Evolutionary conservation across 1,140 invertebrate genomes (phyloP).

Genomic region (Saccostrea glomerata): DNA sequence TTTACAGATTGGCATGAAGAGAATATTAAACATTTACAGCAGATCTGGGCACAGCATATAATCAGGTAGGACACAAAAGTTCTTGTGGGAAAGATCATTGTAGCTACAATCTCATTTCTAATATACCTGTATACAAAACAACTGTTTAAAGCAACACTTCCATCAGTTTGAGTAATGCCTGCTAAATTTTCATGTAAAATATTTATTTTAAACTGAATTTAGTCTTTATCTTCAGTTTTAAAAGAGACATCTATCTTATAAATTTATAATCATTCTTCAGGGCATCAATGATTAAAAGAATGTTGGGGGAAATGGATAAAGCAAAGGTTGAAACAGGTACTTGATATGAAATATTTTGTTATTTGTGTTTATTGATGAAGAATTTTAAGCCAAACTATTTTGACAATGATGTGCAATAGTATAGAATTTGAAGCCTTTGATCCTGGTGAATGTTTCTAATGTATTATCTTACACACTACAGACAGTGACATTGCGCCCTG

Average conservation of each 20-base stretch:
- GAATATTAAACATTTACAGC: conserved; percentile 85
- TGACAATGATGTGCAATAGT: not conserved
- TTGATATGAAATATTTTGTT: not conserved
- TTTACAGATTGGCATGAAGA: conserved; percentile 84
- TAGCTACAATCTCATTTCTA: not conserved
- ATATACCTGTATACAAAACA: not conserved
- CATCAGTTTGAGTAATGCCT: no score
- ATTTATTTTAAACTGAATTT: no score
- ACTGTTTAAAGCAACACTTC: no score
- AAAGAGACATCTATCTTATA: not conserved
- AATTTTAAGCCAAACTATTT: not conserved
- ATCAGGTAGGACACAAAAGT: conserved; percentile 84
- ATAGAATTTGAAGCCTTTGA: not conserved
- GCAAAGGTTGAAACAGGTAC: conserved; percentile 77
- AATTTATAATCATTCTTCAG: conserved; percentile 79
- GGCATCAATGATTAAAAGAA: conserved; percentile 86
- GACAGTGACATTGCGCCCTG: conserved; percentile 70
- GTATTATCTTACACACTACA: conserved; percentile 34
- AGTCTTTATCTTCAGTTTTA: no score
- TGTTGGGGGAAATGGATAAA: conserved; percentile 82
- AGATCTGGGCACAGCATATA: conserved; percentile 86
- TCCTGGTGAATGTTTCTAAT: not conserved
- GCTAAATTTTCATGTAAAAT: no score
- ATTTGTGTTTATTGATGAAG: no score
- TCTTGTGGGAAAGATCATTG: not conserved